Percentiles rank a stretch among this genome's conserved stretches.
Conservation (phyloP, 2,888 invertebrate species). For the Drosophila parthenogenetica region DNA sequence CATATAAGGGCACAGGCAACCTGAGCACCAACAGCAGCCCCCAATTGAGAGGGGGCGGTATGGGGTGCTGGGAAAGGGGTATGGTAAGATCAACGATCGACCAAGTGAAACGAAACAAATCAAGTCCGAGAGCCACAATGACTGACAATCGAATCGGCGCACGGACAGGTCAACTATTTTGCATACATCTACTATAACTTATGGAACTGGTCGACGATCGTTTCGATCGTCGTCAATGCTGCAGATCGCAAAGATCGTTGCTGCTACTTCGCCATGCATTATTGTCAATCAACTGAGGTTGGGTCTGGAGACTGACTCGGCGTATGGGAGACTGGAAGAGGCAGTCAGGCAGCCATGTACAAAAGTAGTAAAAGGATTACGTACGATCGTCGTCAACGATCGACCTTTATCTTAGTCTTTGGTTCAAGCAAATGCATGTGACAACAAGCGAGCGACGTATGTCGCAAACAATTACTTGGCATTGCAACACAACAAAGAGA, state of each 20-base stretch:
- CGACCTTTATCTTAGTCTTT: constrained; percentile 72
- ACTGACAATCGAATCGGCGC: constrained; percentile 78
- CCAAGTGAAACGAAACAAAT: constrained; percentile 81
- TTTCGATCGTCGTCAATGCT: constrained; percentile 64
- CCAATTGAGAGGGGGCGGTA: constrained; percentile 12
- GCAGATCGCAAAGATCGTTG: constrained; percentile 61
- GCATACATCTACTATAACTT: constrained; percentile 83
- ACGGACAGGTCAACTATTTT: constrained; percentile 84
- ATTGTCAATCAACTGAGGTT: constrained; percentile 80
- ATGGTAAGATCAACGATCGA: constrained; percentile 45
- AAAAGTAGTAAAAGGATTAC: constrained; percentile 77
- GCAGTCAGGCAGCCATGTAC: constrained; percentile 44
- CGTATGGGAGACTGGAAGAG: constrained; percentile 15
- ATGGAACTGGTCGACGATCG: constrained; percentile 74
- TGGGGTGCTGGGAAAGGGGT: background rate
- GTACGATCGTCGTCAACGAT: constrained; percentile 62
- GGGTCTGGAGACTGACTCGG: constrained; percentile 33
- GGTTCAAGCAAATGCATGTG: constrained; percentile 67
- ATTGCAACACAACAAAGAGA: constrained; percentile 70
- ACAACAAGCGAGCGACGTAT: constrained; percentile 81
- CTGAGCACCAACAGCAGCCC: constrained; percentile 39
- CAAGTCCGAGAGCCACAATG: constrained; percentile 77
- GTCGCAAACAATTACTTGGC: constrained; percentile 82
- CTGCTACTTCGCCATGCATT: constrained; percentile 78
- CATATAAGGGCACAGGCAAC: constrained; percentile 72